These are phyloP conservation scores for Pemphigus obesinymphae DNA, from an alignment of 1,140 invertebrate genomes.

Conservation along the genomic window DNA sequence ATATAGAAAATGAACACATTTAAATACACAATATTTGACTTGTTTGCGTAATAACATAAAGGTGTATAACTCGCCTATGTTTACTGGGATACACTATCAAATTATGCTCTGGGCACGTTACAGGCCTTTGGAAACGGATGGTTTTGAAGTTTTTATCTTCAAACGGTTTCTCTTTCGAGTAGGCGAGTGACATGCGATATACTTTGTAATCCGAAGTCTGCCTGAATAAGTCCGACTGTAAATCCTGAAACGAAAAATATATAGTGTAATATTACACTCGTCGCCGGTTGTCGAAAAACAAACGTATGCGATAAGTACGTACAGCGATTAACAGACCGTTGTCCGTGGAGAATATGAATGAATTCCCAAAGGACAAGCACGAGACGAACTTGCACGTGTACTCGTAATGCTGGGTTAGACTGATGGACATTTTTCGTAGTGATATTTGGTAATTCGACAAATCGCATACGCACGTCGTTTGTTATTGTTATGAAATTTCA, in stretches of 20 bases:
- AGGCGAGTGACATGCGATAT: not conserved
- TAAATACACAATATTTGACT: not conserved
- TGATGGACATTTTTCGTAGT: not conserved
- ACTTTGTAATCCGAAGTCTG: not conserved
- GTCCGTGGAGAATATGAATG: conserved; percentile 1
- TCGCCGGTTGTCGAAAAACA: not conserved
- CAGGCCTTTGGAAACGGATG: not conserved
- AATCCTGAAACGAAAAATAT: not conserved
- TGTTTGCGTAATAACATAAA: no score
- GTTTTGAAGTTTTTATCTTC: conserved; percentile 33
- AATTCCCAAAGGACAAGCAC: not conserved
- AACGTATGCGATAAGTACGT: not conserved
- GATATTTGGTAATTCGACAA: no score
- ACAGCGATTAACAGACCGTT: not conserved
- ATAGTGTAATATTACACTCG: not conserved
- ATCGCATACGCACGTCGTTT: no score
- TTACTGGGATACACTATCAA: not conserved
- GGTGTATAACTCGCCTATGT: not conserved
- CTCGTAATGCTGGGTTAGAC: not conserved
- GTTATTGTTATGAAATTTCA: no score
- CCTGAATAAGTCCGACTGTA: conserved; percentile 23
- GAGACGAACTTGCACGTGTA: conserved; percentile 1
- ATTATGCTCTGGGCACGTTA: not conserved
- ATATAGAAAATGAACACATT: not conserved
- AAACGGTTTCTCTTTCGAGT: conserved; percentile 17